A percentile compares a stretch with the other conserved stretches of the same genome.
phyloP scores from a whole-genome alignment of 1,140 invertebrate species.

The Megalopta genalis region DNA sequence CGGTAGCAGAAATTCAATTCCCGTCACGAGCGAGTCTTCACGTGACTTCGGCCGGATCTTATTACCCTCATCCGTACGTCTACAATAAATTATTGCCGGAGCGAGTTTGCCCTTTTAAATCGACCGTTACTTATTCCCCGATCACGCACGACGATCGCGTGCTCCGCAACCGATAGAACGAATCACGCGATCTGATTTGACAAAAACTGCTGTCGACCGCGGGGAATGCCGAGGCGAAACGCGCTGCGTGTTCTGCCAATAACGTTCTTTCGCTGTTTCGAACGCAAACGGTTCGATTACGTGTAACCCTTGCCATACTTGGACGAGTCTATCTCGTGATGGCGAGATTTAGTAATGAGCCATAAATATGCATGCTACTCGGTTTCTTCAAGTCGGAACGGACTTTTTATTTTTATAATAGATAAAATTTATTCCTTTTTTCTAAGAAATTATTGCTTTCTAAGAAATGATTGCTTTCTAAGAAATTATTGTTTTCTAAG shows the following conservation, averaged over 20 bases:
- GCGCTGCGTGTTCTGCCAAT: background rate
- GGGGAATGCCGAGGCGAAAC: background rate
- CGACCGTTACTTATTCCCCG: background rate
- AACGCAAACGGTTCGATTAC: no score
- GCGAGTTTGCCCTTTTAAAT: background rate
- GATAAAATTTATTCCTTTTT: no score
- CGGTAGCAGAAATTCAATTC: slow-evolving; percentile 14
- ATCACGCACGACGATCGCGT: slow-evolving; percentile 1
- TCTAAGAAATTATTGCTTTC: no score
- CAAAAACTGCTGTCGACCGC: background rate
- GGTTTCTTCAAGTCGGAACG: no score
- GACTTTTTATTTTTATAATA: no score
- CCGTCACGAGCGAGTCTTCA: slow-evolving; percentile 16
- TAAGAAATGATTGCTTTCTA: no score
- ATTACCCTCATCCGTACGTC: background rate
- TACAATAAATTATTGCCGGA: background rate
- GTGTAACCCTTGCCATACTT: no score
- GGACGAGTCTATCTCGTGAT: no score
- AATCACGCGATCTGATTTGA: background rate
- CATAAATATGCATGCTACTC: no score
- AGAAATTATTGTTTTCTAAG: no score
- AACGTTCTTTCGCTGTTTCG: background rate
- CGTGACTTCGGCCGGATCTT: background rate
- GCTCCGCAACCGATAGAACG: background rate
- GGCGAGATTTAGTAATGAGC: no score